phyloP scores from a whole-genome alignment of 2,113 vertebrate genomes.

The Aepyceros melampus region DNA sequence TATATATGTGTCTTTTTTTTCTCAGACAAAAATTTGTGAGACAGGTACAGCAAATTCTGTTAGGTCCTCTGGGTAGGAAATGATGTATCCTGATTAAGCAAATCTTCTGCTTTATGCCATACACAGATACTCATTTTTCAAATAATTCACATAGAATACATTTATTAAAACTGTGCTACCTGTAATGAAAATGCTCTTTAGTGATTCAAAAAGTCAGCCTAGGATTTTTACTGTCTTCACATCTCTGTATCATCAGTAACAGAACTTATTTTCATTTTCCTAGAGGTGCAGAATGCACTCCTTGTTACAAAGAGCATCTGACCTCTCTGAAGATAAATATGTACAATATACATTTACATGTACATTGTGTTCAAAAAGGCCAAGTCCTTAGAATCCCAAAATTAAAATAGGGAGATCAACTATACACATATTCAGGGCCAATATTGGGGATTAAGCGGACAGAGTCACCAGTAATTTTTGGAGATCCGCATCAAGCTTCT shows the following conservation, averaged over 20 bases:
- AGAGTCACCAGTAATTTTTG: not conserved
- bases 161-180: slow-evolving; percentile 9
- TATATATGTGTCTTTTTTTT: not conserved
- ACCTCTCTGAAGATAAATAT: not conserved
- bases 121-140: not conserved
- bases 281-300: not conserved
- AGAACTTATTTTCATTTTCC: not conserved
- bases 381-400: not conserved
- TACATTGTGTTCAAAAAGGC: not conserved
- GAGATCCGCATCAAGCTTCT: not conserved
- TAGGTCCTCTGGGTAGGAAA: not conserved
- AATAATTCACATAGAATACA: not conserved
- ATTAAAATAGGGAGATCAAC: not conserved
- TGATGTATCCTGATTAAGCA: not conserved
- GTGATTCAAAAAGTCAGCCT: not conserved
- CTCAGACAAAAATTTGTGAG: not conserved
- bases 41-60: not conserved
- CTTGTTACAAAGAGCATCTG: not conserved
- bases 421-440: not conserved
- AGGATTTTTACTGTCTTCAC: not conserved
- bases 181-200: not conserved
- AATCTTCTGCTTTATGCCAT: not conserved
- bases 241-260: not conserved
- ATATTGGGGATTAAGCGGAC: not conserved
- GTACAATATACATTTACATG: not conserved